Evolutionary conservation across 2,797 vertebrate genomes (phyloP), one percentile per base, ranked within the genome.

Genomic region (Brachymystax lenok): DNA sequence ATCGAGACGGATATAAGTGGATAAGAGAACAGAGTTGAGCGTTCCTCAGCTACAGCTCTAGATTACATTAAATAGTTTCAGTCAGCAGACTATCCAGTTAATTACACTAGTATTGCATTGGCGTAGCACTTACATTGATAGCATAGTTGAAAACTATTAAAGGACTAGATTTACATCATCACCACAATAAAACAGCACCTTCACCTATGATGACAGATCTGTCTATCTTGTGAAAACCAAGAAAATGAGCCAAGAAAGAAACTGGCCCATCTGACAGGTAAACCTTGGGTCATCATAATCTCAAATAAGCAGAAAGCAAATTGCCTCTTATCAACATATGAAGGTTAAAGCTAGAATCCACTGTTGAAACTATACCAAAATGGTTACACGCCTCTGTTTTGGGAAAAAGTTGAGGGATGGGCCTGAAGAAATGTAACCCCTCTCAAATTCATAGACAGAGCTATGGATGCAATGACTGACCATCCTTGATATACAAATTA

Each of bases 181-280:
- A 61, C 19, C 6, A 61, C 2, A 12, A 61, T 21, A 61, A 61
- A 61, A 61, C 56, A 61, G 56, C 6, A 61, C 56, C 56, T 61
- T 61, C 56, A 21, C 68, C 75, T 69, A 78, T 74, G 73, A 77
- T 35, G 33, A 35, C 82, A 82, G 71, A 87, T 85, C 74, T 74
- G 79, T 71, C 52, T 79, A 74, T 79, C 0, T 5, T 14, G 77
- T 74, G 81, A 77, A 82, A 83, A 85, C 77, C 74, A 64, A 83
- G 76, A 77, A 21, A 63, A 28, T 46, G 21, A 12, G 30, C 40
- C 40, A 46, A 46, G 40, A 46, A 46, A 24, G 27, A 28, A 50
- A 46, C 61, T 78, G 67, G 8, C 40, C 10, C 10, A 46, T 46
- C 40, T 46, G 40, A 46, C 10, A 13, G 46, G 75, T 82, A 76